A percentile compares a stretch with the other conserved stretches of the same genome.
These are phyloP conservation scores for Echinometra lucunter DNA, from an alignment of 53 echinoderm and acorn worm genomes.

Conservation along the genomic window DNA sequence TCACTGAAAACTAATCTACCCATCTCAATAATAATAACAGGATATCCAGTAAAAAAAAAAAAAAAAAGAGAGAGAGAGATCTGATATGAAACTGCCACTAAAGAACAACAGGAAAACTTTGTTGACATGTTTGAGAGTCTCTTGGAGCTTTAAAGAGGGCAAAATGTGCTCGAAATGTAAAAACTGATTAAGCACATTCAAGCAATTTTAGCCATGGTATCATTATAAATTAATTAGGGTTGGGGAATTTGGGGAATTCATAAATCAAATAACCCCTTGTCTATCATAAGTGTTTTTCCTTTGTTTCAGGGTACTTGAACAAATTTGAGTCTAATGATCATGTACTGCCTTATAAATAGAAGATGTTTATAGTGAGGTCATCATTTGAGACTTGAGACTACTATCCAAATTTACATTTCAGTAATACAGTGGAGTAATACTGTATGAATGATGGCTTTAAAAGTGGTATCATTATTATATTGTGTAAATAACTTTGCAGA, in stretches of 20 bases:
- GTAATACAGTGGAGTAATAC: no score
- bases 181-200: neutral
- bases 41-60: neutral
- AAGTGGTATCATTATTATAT: no score
- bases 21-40: neutral
- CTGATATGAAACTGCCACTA: conserved; percentile 23
- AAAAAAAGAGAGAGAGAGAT: neutral
- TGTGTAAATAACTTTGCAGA: no score
- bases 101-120: conserved; percentile 1
- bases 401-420: no score
- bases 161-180: neutral
- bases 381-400: no score
- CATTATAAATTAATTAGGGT: neutral
- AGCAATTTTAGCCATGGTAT: neutral
- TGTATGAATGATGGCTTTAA: no score
- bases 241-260: neutral
- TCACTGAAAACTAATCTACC: neutral
- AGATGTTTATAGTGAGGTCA: no score
- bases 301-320: neutral
- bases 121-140: neutral
- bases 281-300: neutral
- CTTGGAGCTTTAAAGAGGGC: neutral
- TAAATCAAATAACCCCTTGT: neutral
- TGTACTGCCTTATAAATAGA: no score
- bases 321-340: neutral